Base-by-base conservation (phyloP, 2,113 vertebrate genomes). In the Syngnathus typhle region DNA sequence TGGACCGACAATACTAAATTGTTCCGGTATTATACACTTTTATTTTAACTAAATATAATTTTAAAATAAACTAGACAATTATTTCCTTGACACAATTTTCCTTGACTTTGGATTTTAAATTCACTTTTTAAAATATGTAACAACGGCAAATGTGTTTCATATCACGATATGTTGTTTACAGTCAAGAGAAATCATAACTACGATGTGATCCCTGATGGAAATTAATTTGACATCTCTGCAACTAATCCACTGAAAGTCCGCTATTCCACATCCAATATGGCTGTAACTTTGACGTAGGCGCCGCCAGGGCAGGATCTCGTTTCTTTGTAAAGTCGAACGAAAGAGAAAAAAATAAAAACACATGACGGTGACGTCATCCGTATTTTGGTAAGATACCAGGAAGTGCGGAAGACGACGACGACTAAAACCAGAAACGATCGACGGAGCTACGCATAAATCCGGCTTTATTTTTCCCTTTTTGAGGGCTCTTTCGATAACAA, bases 381-480 rank as follows among this genome's bases (percentile, higher is more conserved):
- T 85, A 88, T 87, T 87, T 86, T 85, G 87, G 78, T 80, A 1
- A 67, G 61, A 76, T 70, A 89, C 43, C 80, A 82, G 91, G 91
- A 92, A 92, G 91, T 89, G 44, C 65, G 15, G 55, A 77, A 76
- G 19, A 23, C 27, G 68, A 63, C 71, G 59, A 36, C 64, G 63
- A 78, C 75, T 38, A 68, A 84, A 76, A 81, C 68, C 21, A 54
- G 36, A 19, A 70, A 36, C 19, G 38, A 9, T n/a, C 55, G 8
- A 81, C 82, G 64, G 83, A 76, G 68, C 69, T 23, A 3, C 37
- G 0, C 63, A 46, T 23, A 36, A 67, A 60, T 77, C 68, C 67
- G 15, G 6, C 27, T 44, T 23, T 36, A 19, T 54, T 73, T 32
- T 0, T 5, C 6, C 5, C 12, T 55, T 67, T 79, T n/a, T 0